Base-by-base conservation (phyloP, 1,140 invertebrate genomes). In the Notospermus geniculatus region DNA sequence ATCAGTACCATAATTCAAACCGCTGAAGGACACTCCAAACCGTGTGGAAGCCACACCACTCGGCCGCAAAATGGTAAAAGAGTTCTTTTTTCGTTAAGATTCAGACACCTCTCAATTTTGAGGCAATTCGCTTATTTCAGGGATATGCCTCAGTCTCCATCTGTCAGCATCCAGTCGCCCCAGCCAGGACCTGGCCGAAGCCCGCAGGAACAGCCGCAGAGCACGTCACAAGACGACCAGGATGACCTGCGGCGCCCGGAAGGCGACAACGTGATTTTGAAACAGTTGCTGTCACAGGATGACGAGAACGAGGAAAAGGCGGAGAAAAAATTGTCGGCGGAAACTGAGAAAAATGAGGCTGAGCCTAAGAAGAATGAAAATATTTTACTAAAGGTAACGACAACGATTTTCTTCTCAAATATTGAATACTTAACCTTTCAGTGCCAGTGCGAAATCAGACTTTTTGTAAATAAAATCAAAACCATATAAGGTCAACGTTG, bases 281-380 rank as follows among this genome's bases (percentile, higher is more conserved):
- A 92, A 76, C 88, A 86, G 59, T 78, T 93, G 72, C 80, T 93
- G 45, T 91, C 91, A 76, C 87, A 90, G 71, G 87, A 89, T 60
- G 91, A 94, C 65, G 91, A 93, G 59, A 88, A 90, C 61, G 88
- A 90, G 43, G 81, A 76, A 13, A 68, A 74, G 13, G 53, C 54
- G 1, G 69, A 65, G 27, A 32, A 54, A 45, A 43, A 45, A 28
- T 22, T n/a, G 52, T 5, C 28, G 23, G 25, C 19, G 22, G 23
- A 25, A 41, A 29, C 27, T 61, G 73, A 75, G 22, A 75, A 75
- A 56, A 77, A 77, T 57, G 77, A 79, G 59, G 77, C 77, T 0
- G 77, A 79, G 63, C 68, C 77, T 11, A 76, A 75, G 62, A 76
- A 76, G 55, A 65, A 68, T 28, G 87, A 88, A 73, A 87, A 90